A percentile compares a stretch with the other conserved stretches of the same genome.
These are phyloP conservation scores for Rhynchonycteris naso DNA, from an alignment of 2,797 vertebrate genomes.

Conservation along the genomic window DNA sequence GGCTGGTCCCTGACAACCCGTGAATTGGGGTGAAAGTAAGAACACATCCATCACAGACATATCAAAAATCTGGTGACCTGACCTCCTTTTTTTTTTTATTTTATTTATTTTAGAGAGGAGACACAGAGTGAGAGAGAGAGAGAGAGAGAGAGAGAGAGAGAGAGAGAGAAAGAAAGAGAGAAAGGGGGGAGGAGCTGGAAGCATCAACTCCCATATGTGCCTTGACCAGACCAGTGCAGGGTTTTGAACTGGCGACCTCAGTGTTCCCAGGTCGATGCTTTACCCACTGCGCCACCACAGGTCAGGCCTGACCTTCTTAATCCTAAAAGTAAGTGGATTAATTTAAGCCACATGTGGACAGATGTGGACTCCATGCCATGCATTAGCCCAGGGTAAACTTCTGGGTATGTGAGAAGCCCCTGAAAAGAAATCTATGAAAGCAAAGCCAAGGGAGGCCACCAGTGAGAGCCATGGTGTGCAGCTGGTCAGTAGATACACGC, in stretches of 20 bases:
- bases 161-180: too few species aligned
- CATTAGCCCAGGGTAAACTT: neutral
- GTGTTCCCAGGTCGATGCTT: too few species aligned
- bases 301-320: neutral
- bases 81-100: too few species aligned
- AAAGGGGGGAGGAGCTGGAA: too few species aligned
- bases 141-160: too few species aligned
- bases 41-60: accelerated
- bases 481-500: accelerated
- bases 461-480: accelerated
- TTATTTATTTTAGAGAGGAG: too few species aligned
- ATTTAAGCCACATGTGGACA: neutral
- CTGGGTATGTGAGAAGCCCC: neutral
- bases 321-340: neutral
- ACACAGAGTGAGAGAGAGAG: too few species aligned
- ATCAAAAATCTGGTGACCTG: neutral
- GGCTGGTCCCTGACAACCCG: neutral
- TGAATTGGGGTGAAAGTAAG: accelerated
- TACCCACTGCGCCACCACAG: too few species aligned
- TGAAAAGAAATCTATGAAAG: neutral
- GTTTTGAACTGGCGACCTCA: too few species aligned
- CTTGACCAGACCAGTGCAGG: too few species aligned
- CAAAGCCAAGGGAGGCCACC: neutral
- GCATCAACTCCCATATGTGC: too few species aligned
- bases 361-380: neutral